Conservation (phyloP, 1,140 invertebrate genomes). For the Drosophila pachea region DNA sequence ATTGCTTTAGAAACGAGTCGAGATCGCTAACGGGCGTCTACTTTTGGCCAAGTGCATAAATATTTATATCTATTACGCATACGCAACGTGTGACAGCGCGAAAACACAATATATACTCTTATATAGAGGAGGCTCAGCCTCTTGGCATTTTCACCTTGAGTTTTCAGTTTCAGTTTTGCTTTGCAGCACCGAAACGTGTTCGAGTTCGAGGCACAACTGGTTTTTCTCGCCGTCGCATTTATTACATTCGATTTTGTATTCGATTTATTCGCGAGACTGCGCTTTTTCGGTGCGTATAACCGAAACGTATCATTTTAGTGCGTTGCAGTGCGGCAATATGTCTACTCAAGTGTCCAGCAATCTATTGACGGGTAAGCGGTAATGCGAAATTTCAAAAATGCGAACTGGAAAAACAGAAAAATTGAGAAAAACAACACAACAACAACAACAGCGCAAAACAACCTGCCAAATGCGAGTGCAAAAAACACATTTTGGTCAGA, state of each 20-base stretch:
- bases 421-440: constrained; percentile 1
- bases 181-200: constrained; percentile 21
- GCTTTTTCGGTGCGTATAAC: constrained; percentile 16
- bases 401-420: constrained; percentile 13
- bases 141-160: constrained; percentile 33
- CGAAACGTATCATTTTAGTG: constrained; percentile 40
- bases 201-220: constrained; percentile 20
- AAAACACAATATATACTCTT: neutral
- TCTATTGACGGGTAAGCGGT: constrained; percentile 70
- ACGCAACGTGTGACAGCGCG: constrained; percentile 55
- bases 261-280: constrained; percentile 8
- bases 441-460: constrained; percentile 9
- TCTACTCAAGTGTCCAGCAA: constrained; percentile 74
- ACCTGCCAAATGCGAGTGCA: constrained; percentile 30
- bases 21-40: neutral
- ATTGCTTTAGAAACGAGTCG: constrained; percentile 14
- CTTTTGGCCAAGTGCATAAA: constrained; percentile 52
- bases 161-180: constrained; percentile 23
- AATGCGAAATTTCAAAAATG: constrained; percentile 7
- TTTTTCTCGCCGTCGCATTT: neutral
- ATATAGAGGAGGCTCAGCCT: neutral
- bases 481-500: constrained; percentile 35
- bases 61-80: constrained; percentile 77
- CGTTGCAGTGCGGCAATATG: constrained; percentile 52
- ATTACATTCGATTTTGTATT: neutral